A percentile compares a stretch with the other conserved stretches of the same genome.
These are phyloP conservation scores for Callyntrura guangdongensis DNA, from an alignment of 2,888 invertebrate species.

Conservation along the genomic window DNA sequence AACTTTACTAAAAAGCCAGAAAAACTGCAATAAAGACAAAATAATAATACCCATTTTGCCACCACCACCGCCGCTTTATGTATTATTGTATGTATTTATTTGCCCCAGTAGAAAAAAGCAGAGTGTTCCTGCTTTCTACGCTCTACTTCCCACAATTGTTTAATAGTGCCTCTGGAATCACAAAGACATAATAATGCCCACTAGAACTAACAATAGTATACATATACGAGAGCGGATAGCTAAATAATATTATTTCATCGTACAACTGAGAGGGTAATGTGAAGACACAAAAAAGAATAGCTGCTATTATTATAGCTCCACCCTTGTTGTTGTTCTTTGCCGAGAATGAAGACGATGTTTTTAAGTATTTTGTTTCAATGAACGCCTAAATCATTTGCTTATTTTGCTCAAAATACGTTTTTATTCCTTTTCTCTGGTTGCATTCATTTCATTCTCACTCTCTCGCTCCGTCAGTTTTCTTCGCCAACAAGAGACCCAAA, in stretches of 20 bases:
- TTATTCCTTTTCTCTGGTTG: conserved; percentile 16
- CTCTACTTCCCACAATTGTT: conserved; percentile 66
- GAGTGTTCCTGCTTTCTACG: conserved; percentile 59
- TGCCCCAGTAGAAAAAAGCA: conserved; percentile 53
- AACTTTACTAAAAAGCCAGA: background rate
- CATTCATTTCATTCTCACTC: conserved; percentile 63
- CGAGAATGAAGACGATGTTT: conserved; percentile 48
- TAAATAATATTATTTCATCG: background rate
- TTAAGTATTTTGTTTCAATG: conserved; percentile 61
- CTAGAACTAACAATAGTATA: conserved; percentile 11
- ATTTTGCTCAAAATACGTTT: conserved; percentile 49
- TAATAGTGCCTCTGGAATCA: conserved; percentile 54
- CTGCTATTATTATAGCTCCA: background rate
- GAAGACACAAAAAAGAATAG: background rate
- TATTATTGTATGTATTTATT: conserved; percentile 46
- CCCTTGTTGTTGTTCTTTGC: conserved; percentile 2
- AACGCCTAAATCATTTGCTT: conserved; percentile 64
- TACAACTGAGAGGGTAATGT: background rate
- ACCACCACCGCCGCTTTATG: conserved; percentile 1
- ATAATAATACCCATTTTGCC: conserved; percentile 24
- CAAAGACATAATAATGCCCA: conserved; percentile 52
- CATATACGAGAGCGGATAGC: background rate
- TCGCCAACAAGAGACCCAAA: conserved; percentile 16
- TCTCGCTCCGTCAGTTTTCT: conserved; percentile 48
- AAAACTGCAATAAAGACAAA: conserved; percentile 27